phyloP scores from a whole-genome alignment of 1,140 invertebrate species.

The Gryllus bimaculatus region DNA sequence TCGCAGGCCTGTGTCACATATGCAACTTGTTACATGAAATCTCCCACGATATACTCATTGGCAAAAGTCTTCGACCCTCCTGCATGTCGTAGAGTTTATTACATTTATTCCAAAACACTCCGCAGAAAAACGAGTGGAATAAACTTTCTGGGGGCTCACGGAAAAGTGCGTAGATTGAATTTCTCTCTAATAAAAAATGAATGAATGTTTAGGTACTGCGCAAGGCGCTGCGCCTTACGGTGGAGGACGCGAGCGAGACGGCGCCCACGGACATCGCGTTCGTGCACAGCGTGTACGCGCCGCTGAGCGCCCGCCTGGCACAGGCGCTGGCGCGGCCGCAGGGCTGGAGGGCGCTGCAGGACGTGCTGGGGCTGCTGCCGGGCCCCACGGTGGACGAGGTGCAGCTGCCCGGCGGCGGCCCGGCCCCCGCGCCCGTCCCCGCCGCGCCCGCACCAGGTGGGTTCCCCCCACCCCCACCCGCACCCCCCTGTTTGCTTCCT shows the following conservation, averaged over 20 bases:
- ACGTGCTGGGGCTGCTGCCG: constrained; percentile 53
- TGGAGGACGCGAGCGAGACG: constrained; percentile 78
- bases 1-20: too few relatives aligned
- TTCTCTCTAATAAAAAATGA: not conserved
- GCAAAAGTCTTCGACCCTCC: too few relatives aligned
- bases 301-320: constrained; percentile 77
- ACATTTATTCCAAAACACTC: too few relatives aligned
- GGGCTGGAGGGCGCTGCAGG: constrained; percentile 60
- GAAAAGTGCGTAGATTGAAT: not conserved
- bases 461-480: too few relatives aligned
- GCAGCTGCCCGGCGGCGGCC: constrained; percentile 36
- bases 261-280: constrained; percentile 84
- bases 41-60: too few relatives aligned
- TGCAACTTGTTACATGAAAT: too few relatives aligned
- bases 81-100: too few relatives aligned
- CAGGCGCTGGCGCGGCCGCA: constrained; percentile 75
- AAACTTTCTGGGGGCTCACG: too few relatives aligned
- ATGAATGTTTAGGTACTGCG: constrained; percentile 27
- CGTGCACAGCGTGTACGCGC: constrained; percentile 89
- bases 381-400: constrained; percentile 48
- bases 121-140: too few relatives aligned
- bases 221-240: constrained; percentile 66
- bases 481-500: not conserved
- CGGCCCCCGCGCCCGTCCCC: not conserved
- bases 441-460: not conserved